These are phyloP conservation scores for Hypena proboscidalis DNA, from an alignment of 2,888 invertebrate genomes.

Conservation along the genomic window DNA sequence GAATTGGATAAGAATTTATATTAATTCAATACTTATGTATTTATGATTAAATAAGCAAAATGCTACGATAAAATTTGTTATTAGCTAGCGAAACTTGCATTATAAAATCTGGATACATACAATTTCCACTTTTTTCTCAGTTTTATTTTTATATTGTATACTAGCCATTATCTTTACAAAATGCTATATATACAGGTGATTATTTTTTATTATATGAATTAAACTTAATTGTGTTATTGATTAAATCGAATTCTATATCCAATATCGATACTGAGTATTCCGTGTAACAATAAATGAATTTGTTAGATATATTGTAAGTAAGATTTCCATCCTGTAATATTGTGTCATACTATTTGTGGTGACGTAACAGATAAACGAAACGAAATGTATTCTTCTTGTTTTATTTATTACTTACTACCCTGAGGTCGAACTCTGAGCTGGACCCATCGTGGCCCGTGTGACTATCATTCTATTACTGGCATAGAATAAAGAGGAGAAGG, in stretches of 20 bases:
- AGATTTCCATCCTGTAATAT: slow-evolving; percentile 71
- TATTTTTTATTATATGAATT: too few species aligned
- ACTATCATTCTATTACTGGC: too few species aligned
- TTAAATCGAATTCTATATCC: slow-evolving; percentile 20
- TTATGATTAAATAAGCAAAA: too few species aligned
- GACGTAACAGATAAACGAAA: slow-evolving; percentile 71
- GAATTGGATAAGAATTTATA: slow-evolving; percentile 25
- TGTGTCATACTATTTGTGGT: slow-evolving; percentile 80
- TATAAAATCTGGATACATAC: too few species aligned
- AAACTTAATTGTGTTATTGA: too few species aligned
- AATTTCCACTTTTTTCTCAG: not conserved
- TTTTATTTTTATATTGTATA: not conserved
- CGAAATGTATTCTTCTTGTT: slow-evolving; percentile 42
- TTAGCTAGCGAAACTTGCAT: too few species aligned
- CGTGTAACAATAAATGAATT: slow-evolving; percentile 54
- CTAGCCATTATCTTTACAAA: not conserved
- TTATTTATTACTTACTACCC: slow-evolving; percentile 26
- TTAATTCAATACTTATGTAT: too few species aligned
- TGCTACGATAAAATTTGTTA: too few species aligned
- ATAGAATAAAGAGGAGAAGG: too few species aligned
- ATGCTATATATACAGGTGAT: too few species aligned
- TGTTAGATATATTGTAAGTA: slow-evolving; percentile 69
- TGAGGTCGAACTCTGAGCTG: too few species aligned
- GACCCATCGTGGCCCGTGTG: too few species aligned
- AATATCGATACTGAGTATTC: slow-evolving; percentile 32